Evolutionary conservation across 2,888 invertebrate species (phyloP), one percentile per base, ranked within the genome.

Genomic region (Drosophila ezoana): DNA sequence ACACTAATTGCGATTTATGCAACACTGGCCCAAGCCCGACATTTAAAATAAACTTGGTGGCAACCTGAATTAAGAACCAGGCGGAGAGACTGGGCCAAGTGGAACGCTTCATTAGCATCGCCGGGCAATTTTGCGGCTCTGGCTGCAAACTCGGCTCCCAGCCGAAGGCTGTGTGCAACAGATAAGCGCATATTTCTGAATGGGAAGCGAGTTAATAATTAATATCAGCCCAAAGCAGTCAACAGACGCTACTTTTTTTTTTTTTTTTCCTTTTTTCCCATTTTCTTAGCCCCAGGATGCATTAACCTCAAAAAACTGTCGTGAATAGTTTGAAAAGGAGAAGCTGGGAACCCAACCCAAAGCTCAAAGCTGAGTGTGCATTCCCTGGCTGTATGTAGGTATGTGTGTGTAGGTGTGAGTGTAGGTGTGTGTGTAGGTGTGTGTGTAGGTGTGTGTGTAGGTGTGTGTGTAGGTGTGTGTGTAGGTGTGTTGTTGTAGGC

Each of bases 151-250:
- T 45, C 49, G 45, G 28, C 48, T 44, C 58, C 47, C 49, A 52
- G 67, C 51, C 60, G 57, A 67, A 63, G 81, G 60, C 81, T 83
- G 83, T 79, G 84, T 84, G 87, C 84, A 87, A 81, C 84, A 81
- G 83, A 83, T 83, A 83, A 83, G 83, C 74, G 32, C 18, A 69
- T 33, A 43, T 69, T 40, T 52, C 58, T 84, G 87, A 84, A 85
- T 79, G 63, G 79, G 14, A 65, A 73, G 66, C 72, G 63, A 83
- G 74, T 85, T 82, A 87, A 85, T 85, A 87, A 85, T 87, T 85
- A 87, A 87, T 87, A 87, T 79, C 81, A 73, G 81, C 79, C 76
- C 23, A 53, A 68, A 11, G 79, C 87, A 81, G 74, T 63, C 71
- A 61, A 71, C 73, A 59, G 52, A 68, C 48, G 59, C 43, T 52